These are phyloP conservation scores for Archivesica marissinica DNA, from an alignment of 1,140 invertebrate genomes.

Conservation along the genomic window DNA sequence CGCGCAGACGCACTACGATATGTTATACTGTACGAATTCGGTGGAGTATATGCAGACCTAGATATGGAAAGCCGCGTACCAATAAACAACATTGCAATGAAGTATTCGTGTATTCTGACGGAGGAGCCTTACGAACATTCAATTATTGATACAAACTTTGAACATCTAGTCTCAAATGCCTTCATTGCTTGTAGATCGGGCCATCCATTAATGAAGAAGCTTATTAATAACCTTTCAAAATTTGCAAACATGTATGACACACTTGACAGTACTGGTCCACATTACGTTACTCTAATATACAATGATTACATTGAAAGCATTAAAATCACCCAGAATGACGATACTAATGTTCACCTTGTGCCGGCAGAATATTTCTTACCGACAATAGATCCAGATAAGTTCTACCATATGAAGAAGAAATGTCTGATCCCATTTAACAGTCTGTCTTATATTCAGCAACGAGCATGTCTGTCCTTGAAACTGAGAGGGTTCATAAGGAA, in stretches of 20 bases:
- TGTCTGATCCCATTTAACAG: too few relatives aligned
- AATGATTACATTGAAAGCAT: constrained; percentile 1
- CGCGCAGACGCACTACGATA: too few relatives aligned
- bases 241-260: constrained; percentile 74
- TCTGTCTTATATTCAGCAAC: constrained; percentile 60
- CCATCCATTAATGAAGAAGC: constrained; percentile 73
- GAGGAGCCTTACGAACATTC: constrained; percentile 78
- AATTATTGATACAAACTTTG: constrained; percentile 71
- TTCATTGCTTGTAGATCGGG: constrained; percentile 71
- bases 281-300: constrained; percentile 72
- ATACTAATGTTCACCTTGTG: constrained; percentile 66
- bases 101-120: constrained; percentile 74
- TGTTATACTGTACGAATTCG: too few relatives aligned
- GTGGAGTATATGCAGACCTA: too few relatives aligned
- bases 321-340: too few relatives aligned
- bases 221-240: constrained; percentile 69
- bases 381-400: constrained; percentile 70
- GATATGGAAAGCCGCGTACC: constrained; percentile 68
- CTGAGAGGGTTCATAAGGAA: constrained; percentile 50
- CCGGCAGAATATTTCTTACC: constrained; percentile 76
- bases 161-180: constrained; percentile 75
- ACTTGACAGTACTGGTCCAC: constrained; percentile 76
- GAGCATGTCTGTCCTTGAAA: constrained; percentile 69
- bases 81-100: constrained; percentile 61
- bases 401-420: constrained; percentile 48